A percentile compares a stretch with the other conserved stretches of the same genome.
phyloP scores from a whole-genome alignment of 2,888 invertebrate species.

The Eurois occulta region DNA sequence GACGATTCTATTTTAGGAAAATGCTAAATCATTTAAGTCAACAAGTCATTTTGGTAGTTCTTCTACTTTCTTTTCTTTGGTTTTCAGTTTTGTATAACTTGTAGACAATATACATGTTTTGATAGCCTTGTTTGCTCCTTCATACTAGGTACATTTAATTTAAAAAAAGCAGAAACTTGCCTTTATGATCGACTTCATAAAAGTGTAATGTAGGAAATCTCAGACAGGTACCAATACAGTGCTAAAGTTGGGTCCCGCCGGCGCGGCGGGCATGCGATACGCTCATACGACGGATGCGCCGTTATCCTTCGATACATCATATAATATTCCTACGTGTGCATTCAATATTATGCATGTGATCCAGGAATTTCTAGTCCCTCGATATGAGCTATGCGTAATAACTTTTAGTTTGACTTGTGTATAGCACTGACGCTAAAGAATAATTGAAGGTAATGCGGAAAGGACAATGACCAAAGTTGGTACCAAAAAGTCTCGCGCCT shows the following conservation, averaged over 20 bases:
- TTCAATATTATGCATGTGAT: slow-evolving; percentile 28
- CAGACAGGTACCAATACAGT: background rate
- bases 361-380: slow-evolving; percentile 5
- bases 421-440: background rate
- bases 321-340: slow-evolving; percentile 36
- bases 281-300: slow-evolving; percentile 29
- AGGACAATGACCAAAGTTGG: no score
- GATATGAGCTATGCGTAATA: slow-evolving; percentile 33
- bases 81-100: background rate
- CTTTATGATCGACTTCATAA: background rate
- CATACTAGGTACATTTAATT: background rate
- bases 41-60: background rate
- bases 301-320: slow-evolving; percentile 30
- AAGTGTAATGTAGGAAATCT: background rate
- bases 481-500: no score
- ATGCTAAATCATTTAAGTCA: no score
- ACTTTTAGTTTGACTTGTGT: slow-evolving; percentile 25
- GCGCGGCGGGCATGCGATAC: slow-evolving; percentile 19
- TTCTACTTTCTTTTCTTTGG: background rate
- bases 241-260: slow-evolving; percentile 33
- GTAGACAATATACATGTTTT: background rate
- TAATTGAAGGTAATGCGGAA: slow-evolving; percentile 3
- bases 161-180: no score
- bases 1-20: slow-evolving; percentile 4
- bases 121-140: background rate